Evolutionary conservation across 64 coral and sea anemone species (phyloP).

Genomic region (Dendronephthya gigantea): DNA sequence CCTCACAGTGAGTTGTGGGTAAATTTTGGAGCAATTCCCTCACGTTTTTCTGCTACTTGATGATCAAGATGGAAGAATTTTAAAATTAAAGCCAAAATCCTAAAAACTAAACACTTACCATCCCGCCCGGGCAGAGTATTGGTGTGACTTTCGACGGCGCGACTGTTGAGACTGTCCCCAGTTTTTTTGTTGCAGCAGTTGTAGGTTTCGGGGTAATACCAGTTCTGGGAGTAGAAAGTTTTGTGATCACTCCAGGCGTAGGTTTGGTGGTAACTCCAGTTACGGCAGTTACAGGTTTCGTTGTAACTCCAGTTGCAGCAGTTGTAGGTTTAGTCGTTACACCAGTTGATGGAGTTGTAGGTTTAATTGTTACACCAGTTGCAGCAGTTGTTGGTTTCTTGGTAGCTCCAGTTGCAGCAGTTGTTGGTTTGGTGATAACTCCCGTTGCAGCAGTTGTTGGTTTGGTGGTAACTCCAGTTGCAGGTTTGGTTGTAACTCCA

Average conservation of each 20-base stretch:
- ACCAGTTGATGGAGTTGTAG: background rate
- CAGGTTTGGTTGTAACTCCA: too few species aligned
- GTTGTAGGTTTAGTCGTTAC: too few species aligned
- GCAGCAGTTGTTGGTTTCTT: background rate
- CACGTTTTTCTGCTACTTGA: too few species aligned
- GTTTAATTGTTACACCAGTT: too few species aligned
- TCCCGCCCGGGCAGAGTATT: background rate
- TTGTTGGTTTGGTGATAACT: background rate
- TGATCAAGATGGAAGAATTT: too few species aligned
- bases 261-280: too few species aligned
- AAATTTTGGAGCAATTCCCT: too few species aligned
- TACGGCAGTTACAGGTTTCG: too few species aligned
- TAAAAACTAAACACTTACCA: background rate
- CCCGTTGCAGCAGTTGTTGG: background rate
- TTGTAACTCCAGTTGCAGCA: too few species aligned
- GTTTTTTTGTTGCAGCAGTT: background rate
- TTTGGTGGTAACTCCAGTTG: background rate
- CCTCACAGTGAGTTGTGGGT: too few species aligned
- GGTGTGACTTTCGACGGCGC: background rate
- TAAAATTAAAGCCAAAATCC: background rate
- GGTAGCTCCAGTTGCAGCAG: background rate
- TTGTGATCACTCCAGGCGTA: too few species aligned
- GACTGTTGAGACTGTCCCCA: background rate
- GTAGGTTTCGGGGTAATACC: background rate
- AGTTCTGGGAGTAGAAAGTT: too few species aligned